Conservation (phyloP, 2,888 invertebrate genomes). For the Ectobius pallidus region DNA sequence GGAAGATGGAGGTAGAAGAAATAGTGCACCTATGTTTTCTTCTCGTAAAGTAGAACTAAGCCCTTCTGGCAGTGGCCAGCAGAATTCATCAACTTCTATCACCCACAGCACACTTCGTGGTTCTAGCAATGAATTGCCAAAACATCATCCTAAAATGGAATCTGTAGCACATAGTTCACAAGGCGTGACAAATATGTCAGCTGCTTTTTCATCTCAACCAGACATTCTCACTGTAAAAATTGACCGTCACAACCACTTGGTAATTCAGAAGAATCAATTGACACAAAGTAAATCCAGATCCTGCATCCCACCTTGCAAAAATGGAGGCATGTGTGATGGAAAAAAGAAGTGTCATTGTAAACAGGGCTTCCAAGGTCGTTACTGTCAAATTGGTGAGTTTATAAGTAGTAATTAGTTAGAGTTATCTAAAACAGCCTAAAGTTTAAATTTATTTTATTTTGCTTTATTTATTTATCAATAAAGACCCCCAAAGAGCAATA, state of each 20-base stretch:
- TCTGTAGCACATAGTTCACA: too few relatives aligned
- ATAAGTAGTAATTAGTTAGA: too few relatives aligned
- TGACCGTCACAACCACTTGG: too few relatives aligned
- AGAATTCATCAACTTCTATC: background rate
- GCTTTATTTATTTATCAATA: too few relatives aligned
- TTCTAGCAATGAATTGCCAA: background rate
- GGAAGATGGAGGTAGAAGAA: too few relatives aligned
- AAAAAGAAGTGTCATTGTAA: constrained; percentile 1
- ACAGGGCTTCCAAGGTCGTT: background rate
- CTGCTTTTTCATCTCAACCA: background rate
- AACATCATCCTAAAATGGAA: too few relatives aligned
- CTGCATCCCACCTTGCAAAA: background rate
- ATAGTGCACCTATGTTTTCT: background rate
- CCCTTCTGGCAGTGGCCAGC: background rate
- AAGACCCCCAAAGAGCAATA: too few relatives aligned
- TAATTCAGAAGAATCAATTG: background rate
- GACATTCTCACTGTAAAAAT: background rate
- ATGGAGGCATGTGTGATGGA: background rate
- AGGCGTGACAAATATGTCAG: background rate
- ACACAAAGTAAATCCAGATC: background rate
- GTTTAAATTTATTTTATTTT: too few relatives aligned
- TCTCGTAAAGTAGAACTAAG: too few relatives aligned
- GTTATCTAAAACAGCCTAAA: too few relatives aligned
- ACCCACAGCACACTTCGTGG: background rate
- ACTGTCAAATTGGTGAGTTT: constrained; percentile 6